Conservation (phyloP, 1,140 invertebrate species). For the Lepidurus packardi region DNA sequence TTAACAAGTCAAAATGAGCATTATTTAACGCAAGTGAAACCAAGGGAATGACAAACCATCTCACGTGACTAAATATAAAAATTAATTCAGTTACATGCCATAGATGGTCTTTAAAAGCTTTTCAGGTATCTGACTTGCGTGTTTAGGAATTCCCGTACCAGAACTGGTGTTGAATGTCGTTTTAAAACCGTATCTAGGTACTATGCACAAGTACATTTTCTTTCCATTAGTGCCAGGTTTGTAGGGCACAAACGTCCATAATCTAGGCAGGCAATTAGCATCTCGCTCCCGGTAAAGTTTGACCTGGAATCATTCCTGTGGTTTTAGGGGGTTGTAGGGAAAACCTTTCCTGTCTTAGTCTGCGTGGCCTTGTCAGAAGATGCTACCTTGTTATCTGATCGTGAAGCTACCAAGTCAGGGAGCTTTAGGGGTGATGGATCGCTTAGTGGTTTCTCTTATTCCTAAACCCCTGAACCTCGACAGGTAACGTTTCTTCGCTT, state of each 20-base stretch:
- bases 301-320: neutral
- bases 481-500: neutral
- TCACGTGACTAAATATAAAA: no score
- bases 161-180: no score
- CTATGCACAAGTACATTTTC: neutral
- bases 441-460: neutral
- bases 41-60: no score
- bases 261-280: neutral
- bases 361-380: neutral
- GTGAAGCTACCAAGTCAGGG: neutral
- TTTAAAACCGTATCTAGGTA: neutral
- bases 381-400: slow-evolving; percentile 21
- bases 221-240: neutral
- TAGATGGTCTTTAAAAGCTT: no score
- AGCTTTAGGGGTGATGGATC: slow-evolving; percentile 16
- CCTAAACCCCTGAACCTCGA: neutral
- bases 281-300: neutral
- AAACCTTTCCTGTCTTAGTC: neutral
- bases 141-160: no score
- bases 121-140: no score
- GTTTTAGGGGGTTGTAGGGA: neutral
- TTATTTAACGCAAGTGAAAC: no score
- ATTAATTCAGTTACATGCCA: no score
- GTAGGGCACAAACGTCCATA: neutral
- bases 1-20: no score